Evolutionary conservation across 2,888 invertebrate genomes (phyloP).

Genomic region (Tipula lateralis): DNA sequence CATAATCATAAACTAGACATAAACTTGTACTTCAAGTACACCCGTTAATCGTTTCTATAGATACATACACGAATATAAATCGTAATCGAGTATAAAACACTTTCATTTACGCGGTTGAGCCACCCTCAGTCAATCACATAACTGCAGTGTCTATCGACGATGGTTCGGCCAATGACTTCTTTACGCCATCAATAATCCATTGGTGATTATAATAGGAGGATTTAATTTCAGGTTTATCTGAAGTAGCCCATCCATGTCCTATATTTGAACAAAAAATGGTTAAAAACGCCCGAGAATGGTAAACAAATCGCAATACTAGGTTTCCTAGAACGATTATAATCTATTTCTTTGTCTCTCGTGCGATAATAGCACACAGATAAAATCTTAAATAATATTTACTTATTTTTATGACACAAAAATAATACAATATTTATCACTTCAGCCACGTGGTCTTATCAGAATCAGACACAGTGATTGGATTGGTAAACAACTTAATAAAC

Average conservation of each 20-base stretch:
- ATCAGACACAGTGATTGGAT: neutral
- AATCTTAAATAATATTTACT: neutral
- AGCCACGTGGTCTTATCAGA: neutral
- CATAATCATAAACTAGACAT: neutral
- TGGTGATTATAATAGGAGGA: too few relatives aligned
- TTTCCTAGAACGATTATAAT: neutral
- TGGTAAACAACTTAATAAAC: neutral
- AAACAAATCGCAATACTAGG: neutral
- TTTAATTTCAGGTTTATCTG: too few relatives aligned
- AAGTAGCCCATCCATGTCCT: too few relatives aligned
- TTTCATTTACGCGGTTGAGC: neutral
- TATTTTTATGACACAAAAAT: neutral
- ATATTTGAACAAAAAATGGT: too few relatives aligned
- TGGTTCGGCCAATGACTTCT: too few relatives aligned
- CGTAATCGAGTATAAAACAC: neutral
- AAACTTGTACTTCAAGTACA: neutral
- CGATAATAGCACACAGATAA: neutral
- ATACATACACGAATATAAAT: neutral
- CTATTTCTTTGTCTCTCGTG: neutral
- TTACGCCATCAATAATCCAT: too few relatives aligned
- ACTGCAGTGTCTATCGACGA: too few relatives aligned
- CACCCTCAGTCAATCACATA: too few relatives aligned
- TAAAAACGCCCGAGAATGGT: neutral
- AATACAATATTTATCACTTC: neutral
- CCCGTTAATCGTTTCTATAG: neutral